Percentiles rank a stretch among this genome's conserved stretches.
phyloP scores from a whole-genome alignment of 2,888 invertebrate genomes.

The Maniola hyperantus region DNA sequence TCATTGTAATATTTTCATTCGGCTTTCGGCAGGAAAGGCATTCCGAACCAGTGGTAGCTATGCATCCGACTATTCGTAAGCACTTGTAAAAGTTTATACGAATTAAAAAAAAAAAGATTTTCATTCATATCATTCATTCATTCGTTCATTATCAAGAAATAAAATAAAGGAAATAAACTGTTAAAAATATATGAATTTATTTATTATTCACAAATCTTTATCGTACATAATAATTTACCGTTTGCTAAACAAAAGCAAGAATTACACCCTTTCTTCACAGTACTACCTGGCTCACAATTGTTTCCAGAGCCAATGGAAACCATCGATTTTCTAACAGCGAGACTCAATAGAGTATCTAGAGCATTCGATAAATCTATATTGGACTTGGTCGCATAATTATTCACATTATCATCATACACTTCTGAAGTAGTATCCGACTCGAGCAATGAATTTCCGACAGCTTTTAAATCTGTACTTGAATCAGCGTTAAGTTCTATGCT shows the following conservation, averaged over 20 bases:
- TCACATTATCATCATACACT: neutral
- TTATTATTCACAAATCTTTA: conserved; percentile 50
- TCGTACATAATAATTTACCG: conserved; percentile 60
- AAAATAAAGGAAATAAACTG: neutral
- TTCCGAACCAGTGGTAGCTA: too few species aligned
- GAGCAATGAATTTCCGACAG: neutral
- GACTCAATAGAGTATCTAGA: conserved; percentile 50
- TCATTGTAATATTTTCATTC: too few species aligned
- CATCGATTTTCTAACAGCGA: conserved; percentile 56
- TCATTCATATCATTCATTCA: too few species aligned
- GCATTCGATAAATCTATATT: conserved; percentile 43
- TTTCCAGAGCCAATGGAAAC: conserved; percentile 47
- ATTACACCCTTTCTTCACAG: conserved; percentile 51
- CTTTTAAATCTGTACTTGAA: neutral
- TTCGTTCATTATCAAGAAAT: too few species aligned
- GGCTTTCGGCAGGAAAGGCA: too few species aligned
- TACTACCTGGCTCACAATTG: conserved; percentile 53
- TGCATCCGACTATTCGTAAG: too few species aligned
- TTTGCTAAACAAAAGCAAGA: conserved; percentile 63
- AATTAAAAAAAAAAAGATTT: too few species aligned
- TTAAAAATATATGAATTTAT: conserved; percentile 9
- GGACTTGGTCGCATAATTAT: neutral
- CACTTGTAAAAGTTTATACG: too few species aligned
- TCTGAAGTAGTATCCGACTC: neutral
- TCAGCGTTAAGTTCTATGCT: neutral